A percentile compares a stretch with the other conserved stretches of the same genome.
These are phyloP conservation scores for Uloborus diversus DNA, from an alignment of 1,140 invertebrate genomes.

Conservation along the genomic window DNA sequence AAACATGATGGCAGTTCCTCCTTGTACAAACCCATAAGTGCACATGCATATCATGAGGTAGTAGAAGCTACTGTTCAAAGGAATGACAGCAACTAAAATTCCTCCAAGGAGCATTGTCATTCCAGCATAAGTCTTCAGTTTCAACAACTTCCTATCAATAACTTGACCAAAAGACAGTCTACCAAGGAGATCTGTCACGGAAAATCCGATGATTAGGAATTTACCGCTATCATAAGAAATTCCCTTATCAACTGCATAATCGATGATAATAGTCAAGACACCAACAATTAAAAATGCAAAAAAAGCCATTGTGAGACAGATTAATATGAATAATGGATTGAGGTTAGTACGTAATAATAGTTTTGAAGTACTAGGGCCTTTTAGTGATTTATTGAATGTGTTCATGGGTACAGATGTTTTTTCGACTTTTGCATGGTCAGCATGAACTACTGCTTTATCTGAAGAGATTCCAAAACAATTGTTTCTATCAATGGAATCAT, in stretches of 20 bases:
- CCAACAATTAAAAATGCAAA: conserved; percentile 47
- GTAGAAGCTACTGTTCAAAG: conserved; percentile 28
- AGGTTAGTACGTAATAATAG: conserved; percentile 19
- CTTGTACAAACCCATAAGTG: conserved; percentile 34
- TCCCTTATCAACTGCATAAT: conserved; percentile 55
- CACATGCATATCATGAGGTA: conserved; percentile 32
- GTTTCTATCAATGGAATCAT: too few species aligned
- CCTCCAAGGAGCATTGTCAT: conserved; percentile 22
- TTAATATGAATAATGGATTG: conserved; percentile 43
- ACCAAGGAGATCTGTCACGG: conserved; percentile 54
- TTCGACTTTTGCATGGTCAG: too few species aligned
- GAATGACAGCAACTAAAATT: background rate
- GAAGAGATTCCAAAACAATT: too few species aligned
- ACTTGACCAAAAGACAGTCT: conserved; percentile 48
- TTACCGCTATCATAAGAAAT: conserved; percentile 38
- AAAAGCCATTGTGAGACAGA: conserved; percentile 35
- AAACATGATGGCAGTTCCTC: conserved; percentile 46
- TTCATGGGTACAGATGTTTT: too few species aligned
- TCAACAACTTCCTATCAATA: conserved; percentile 19
- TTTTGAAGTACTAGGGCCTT: too few species aligned
- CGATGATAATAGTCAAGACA: conserved; percentile 56
- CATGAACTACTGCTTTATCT: too few species aligned
- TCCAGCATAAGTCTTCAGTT: conserved; percentile 35
- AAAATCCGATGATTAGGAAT: conserved; percentile 51
- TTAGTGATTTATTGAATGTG: too few species aligned